Evolutionary conservation across 2,888 invertebrate species (phyloP), one percentile per base, ranked within the genome.

Genomic region (Autographa pulchrina): DNA sequence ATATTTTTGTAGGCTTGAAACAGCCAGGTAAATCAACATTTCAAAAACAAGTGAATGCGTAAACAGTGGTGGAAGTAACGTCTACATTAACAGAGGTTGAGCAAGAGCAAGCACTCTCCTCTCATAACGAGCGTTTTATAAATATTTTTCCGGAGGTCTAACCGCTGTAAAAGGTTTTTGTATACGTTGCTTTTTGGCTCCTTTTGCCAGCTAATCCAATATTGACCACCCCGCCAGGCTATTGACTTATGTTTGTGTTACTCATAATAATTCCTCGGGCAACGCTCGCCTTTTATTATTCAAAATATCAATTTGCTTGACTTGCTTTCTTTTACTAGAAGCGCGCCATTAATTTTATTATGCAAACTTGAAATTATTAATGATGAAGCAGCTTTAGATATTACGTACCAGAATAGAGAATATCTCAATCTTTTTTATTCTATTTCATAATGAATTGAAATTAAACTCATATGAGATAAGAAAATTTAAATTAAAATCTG

Each of bases 121-220:
- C 84, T 84, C 78, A 81, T 73, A 77, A 75, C 81, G 77, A 89
- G 83, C 92, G 82, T 91, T 94, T 93, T 90, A 94, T 94, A 94
- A 95, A 95, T 93, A 95, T 95, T 95, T 96, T 95, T 94, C 90
- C 89, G 84, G 89, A 86, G 89, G 85, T 93, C 90, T 93, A 93
- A 94, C 95, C 93, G 92, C 93, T 92, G 94, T 95, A 94, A 95
- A 96, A 96, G 95, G 95, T 96, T 96, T 95, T 95, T 96, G 96
- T 96, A 96, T 95, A 96, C 96, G 96, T 94, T 93, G 96, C 95
- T 95, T 96, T 95, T 95, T 95, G 95, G 92, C 93, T 96, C 96
- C 95, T 96, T 96, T 96, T 94, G 95, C 89, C 92, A 87, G 95
- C 91, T 96, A 95, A 96, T 95, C 95, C 93, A 96, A 96, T 96